phyloP scores from a whole-genome alignment of 1,140 invertebrate genomes.

The Drosophila quadrilineata region DNA sequence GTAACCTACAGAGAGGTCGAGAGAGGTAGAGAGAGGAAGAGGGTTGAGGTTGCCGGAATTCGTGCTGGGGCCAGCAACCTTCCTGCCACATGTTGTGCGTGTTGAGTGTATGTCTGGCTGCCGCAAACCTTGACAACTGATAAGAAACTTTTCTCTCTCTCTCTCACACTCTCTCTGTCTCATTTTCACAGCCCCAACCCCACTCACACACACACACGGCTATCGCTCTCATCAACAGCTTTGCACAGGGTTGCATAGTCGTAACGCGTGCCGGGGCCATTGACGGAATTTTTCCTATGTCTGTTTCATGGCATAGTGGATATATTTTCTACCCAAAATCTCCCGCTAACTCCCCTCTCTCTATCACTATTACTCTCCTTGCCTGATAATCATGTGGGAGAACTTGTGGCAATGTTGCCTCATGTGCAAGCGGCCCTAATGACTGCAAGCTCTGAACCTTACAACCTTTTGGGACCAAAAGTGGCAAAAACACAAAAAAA shows the following conservation, averaged over 20 bases:
- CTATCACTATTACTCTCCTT: neutral
- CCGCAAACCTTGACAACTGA: slow-evolving; percentile 74
- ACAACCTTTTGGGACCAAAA: neutral
- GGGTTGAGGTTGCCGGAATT: slow-evolving; percentile 34
- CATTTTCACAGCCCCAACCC: too few species aligned
- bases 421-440: slow-evolving; percentile 63
- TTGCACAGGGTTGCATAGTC: slow-evolving; percentile 63
- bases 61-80: slow-evolving; percentile 48
- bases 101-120: slow-evolving; percentile 6
- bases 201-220: too few species aligned
- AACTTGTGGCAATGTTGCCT: slow-evolving; percentile 40
- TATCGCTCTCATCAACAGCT: slow-evolving; percentile 1
- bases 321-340: slow-evolving; percentile 33
- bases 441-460: slow-evolving; percentile 12
- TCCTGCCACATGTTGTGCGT: slow-evolving; percentile 75
- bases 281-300: slow-evolving; percentile 69
- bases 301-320: slow-evolving; percentile 21
- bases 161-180: neutral
- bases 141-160: slow-evolving; percentile 53
- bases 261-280: slow-evolving; percentile 37
- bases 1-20: too few species aligned
- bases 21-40: too few species aligned
- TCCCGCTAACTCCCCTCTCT: neutral
- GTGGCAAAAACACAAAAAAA: too few species aligned
- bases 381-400: slow-evolving; percentile 2